Base-by-base conservation (phyloP, 2,113 vertebrate genomes). In the Gasterosteus aculeatus region DNA sequence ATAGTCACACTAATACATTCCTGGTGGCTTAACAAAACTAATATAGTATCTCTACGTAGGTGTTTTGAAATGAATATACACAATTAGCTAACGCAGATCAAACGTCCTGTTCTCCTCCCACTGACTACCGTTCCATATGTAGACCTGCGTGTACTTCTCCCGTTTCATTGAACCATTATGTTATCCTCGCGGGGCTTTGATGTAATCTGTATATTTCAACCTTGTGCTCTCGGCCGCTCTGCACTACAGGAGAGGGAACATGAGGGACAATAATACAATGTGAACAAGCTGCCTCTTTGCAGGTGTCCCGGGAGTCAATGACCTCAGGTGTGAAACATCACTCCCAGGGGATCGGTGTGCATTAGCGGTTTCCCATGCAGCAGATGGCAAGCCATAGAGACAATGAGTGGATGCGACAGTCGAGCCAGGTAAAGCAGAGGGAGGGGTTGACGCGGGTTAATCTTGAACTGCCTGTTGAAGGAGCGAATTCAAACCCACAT, bases 271-370 rank as follows among this genome's bases (percentile, higher is more conserved):
- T 8, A 51, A 49, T 9, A 60, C 54, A 58, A n/a, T 38, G 59
- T 49, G 69, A 81, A 66, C 46, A 66, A 75, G 54, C 60, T 64
- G 68, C 72, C 60, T 78, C 38, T 53, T 72, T 77, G 60, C 87
- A 91, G 82, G 85, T 85, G 87, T 84, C 70, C 62, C 80, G 75
- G 70, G 85, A 89, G 68, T 85, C 79, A 70, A 12, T 75, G 69
- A 77, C 83, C 89, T 89, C 85, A 92, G 89, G 89, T 92, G 89
- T 84, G 78, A 78, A 75, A 66, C 65, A 2, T 86, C 68, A 46
- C 33, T 85, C 87, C 86, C 80, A 16, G 60, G 82, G 79, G 81
- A 38, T 74, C 10, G 22, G 29, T 39, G 15, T 64, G 78, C 77
- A 83, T 89, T 84, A 87, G 76, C 7, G 14, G 61, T 72, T 82